Conservation (phyloP, 2,888 invertebrate genomes). For the Napeogenes inachia region DNA sequence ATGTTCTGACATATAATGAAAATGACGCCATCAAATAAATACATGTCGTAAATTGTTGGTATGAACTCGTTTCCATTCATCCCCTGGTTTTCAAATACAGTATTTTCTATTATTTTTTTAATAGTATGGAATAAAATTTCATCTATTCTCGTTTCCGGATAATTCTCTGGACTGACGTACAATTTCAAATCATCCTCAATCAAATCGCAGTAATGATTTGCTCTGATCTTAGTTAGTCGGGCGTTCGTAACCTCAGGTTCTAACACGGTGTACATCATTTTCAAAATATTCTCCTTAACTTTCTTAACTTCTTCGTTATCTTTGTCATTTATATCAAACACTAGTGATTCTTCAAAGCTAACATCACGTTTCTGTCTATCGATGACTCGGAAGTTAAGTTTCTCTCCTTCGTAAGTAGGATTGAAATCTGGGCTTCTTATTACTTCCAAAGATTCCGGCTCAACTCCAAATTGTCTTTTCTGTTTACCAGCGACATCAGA, state of each 20-base stretch:
- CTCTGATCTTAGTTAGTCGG: conserved; percentile 53
- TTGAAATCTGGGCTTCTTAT: conserved; percentile 58
- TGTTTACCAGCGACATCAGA: conserved; percentile 67
- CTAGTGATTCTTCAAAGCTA: conserved; percentile 45
- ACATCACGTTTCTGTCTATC: conserved; percentile 62
- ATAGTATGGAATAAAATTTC: conserved; percentile 53
- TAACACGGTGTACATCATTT: conserved; percentile 53
- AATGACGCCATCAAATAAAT: conserved; percentile 66
- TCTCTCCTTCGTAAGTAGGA: conserved; percentile 52
- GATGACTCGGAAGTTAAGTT: conserved; percentile 55
- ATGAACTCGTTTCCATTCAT: conserved; percentile 36
- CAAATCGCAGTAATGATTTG: conserved; percentile 59
- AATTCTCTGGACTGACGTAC: conserved; percentile 60
- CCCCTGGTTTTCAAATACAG: conserved; percentile 43
- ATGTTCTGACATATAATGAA: conserved; percentile 61
- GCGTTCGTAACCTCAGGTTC: conserved; percentile 50
- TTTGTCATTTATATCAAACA: conserved; percentile 32
- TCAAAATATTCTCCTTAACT: conserved; percentile 45
- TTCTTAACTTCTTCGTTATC: conserved; percentile 41
- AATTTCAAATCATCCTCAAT: conserved; percentile 64
- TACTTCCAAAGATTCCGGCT: conserved; percentile 60
- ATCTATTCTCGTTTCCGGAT: conserved; percentile 61
- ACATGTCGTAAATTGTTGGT: conserved; percentile 63
- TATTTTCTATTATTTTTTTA: conserved; percentile 51
- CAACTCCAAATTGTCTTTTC: conserved; percentile 68